Base-by-base conservation (phyloP, 2,797 vertebrate genomes). In the Chelonia mydas region DNA sequence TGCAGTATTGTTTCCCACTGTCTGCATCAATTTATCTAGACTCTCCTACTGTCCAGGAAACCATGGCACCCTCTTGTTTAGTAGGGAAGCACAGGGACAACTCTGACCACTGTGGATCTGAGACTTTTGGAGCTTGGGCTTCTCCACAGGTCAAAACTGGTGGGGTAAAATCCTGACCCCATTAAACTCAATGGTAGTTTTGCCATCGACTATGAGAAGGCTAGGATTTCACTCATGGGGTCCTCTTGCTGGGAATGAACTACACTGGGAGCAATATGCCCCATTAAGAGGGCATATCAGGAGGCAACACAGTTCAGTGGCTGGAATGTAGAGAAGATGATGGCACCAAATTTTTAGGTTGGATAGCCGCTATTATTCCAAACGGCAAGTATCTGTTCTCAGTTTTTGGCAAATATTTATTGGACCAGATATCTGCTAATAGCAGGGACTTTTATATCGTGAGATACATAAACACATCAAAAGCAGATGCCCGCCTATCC, bases 391-490 rank as follows among this genome's bases (percentile, higher is more conserved):
- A 50, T 79, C 91, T 54, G 1, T 76, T 49, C 78, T 37, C 74
- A 89, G 81, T 7, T 1, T 61, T 86, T 74, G 76, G 74, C 54
- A 77, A 27, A 25, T 81, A 90, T 90, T 95, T 96, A 90, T 93
- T 88, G 50, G 81, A 87, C 45, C 65, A 53, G 83, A 84, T 88
- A 90, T 61, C 74, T 79, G 33, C 89, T 93, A 83, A 92, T 61
- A 83, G 79, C 83, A 81, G 89, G 53, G 68, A 92, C 16, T 74
- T 74, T 96, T 94, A 89, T 94, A 87, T 12, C 91, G 61, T 68
- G 87, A 65, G 59, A 47, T 91, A 84, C 1, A 0, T 90, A 84
- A 91, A 31, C 31, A 6, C 78, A 72, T 19, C 33, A 45, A 86
- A 86, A 93, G 49, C 89, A 81, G 95, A 84, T 72, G 78, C 79